Conservation (phyloP, 2,888 invertebrate species). For the Pseudanteris insignis region DNA sequence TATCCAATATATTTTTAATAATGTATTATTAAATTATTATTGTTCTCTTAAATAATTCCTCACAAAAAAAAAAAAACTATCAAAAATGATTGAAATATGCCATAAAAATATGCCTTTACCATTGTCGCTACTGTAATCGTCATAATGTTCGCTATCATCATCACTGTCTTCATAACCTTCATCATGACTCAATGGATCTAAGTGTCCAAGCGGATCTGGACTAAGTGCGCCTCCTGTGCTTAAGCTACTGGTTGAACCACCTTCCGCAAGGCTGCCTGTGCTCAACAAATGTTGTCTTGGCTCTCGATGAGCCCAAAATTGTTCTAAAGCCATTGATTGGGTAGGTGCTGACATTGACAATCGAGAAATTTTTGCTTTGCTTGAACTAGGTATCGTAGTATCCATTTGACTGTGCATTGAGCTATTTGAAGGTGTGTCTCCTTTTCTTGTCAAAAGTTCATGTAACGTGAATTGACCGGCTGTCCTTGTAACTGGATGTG, state of each 20-base stretch:
- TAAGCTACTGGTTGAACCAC: slow-evolving; percentile 83
- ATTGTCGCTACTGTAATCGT: slow-evolving; percentile 85
- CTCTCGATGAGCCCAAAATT: slow-evolving; percentile 87
- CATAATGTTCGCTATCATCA: slow-evolving; percentile 87
- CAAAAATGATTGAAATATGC: too few relatives aligned
- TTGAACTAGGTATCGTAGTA: slow-evolving; percentile 35
- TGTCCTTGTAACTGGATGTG: slow-evolving; percentile 56
- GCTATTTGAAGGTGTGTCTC: slow-evolving; percentile 67
- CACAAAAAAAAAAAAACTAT: too few relatives aligned
- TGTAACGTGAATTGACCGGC: slow-evolving; percentile 70
- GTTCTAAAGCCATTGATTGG: slow-evolving; percentile 78
- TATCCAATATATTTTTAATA: slow-evolving; percentile 86
- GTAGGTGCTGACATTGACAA: slow-evolving; percentile 89
- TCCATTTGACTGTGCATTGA: slow-evolving; percentile 51
- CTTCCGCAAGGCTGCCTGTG: slow-evolving; percentile 83
- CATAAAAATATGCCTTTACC: slow-evolving; percentile 64
- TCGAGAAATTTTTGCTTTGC: slow-evolving; percentile 71
- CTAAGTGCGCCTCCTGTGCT: slow-evolving; percentile 85
- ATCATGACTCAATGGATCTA: slow-evolving; percentile 77
- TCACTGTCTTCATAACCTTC: slow-evolving; percentile 85
- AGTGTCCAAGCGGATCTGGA: slow-evolving; percentile 75
- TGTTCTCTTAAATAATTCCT: too few relatives aligned
- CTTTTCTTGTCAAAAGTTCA: slow-evolving; percentile 76
- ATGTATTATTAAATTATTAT: too few relatives aligned
- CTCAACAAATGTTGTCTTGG: slow-evolving; percentile 86